Conservation (phyloP, 2,797 vertebrate genomes). For the Fistularia commersonii region DNA sequence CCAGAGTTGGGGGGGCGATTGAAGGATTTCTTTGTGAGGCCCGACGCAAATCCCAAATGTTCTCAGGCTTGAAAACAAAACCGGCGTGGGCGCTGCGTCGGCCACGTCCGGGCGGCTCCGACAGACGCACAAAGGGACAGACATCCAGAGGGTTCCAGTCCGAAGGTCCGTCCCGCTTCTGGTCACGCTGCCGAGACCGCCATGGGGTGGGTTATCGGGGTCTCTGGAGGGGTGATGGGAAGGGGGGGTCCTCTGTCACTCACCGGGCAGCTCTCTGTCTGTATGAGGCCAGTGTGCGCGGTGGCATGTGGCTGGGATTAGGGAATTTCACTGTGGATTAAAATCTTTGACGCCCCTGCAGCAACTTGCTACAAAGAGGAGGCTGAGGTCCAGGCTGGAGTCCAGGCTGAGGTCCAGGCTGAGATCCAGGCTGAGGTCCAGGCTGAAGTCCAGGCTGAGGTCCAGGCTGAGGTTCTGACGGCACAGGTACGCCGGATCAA, state of each 20-base stretch:
- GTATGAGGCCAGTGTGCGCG: conserved; percentile 54
- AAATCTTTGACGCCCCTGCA: conserved; percentile 56
- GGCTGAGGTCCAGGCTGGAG: conserved; percentile 41
- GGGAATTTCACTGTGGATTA: conserved; percentile 78
- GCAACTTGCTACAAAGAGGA: conserved; percentile 45
- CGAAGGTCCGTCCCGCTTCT: conserved; percentile 4
- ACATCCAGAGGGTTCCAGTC: conserved; percentile 24
- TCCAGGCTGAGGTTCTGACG: conserved; percentile 23
- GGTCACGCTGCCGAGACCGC: conserved; percentile 1
- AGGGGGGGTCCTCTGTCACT: conserved; percentile 14
- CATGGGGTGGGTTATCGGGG: conserved; percentile 10
- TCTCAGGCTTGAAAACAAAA: conserved; percentile 63
- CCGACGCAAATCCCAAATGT: conserved; percentile 57
- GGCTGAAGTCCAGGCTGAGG: conserved; percentile 48
- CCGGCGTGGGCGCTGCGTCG: conserved; percentile 48
- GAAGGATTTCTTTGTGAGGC: conserved; percentile 69
- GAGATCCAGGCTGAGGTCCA: conserved; percentile 35
- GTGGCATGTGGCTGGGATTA: conserved; percentile 81
- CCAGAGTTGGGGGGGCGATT: conserved; percentile 35
- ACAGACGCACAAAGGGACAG: conserved; percentile 41
- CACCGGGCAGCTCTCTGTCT: conserved; percentile 31
- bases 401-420: conserved; percentile 39
- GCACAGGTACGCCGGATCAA: conserved; percentile 55
- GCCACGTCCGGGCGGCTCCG: conserved; percentile 36
- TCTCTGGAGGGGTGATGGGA: conserved; percentile 9